phyloP scores from a whole-genome alignment of 2,797 vertebrate genomes.

The Pseudochirops corinnae region DNA sequence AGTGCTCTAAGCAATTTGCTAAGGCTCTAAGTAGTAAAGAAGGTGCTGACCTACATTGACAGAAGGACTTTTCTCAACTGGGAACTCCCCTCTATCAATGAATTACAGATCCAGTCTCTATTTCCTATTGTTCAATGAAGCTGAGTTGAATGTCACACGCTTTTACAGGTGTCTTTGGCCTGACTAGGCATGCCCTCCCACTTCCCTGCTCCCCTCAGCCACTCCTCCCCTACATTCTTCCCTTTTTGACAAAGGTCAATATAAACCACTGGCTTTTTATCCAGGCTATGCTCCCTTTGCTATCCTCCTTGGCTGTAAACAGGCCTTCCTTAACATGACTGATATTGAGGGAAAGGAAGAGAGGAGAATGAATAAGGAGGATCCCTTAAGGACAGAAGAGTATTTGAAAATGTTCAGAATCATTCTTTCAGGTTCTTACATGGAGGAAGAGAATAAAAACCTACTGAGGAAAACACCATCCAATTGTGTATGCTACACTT shows the following conservation, averaged over 20 bases:
- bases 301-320: not conserved
- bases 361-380: not conserved
- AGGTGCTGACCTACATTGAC: not conserved
- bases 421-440: not conserved
- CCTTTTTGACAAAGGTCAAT: not conserved
- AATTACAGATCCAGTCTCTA: not conserved
- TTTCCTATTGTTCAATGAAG: not conserved
- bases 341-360: fast-evolving
- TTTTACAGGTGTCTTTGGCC: not conserved
- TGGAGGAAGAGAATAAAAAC: not conserved
- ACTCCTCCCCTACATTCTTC: not conserved
- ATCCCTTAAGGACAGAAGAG: not conserved
- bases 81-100: not conserved
- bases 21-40: not conserved
- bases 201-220: fast-evolving
- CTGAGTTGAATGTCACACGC: not conserved
- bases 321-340: not conserved
- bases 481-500: fast-evolving
- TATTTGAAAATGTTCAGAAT: not conserved
- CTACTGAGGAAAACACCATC: fast-evolving
- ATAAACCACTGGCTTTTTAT: not conserved
- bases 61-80: not conserved
- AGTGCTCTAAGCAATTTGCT: not conserved
- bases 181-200: not conserved
- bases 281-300: not conserved